Conservation (phyloP, 2,113 vertebrate species). For the Notarius lentiginosus region DNA sequence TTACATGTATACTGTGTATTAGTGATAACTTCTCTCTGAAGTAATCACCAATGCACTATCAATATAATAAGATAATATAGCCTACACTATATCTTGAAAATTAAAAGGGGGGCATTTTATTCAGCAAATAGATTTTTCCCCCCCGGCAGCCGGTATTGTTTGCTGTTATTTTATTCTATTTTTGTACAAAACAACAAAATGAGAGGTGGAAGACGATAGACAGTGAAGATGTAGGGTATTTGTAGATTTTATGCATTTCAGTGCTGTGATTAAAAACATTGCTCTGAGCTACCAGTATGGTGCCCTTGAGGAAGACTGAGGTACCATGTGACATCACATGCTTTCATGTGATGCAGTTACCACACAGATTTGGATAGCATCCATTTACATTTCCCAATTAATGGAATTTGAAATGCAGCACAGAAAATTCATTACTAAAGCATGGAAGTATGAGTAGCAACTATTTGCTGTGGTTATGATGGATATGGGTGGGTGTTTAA, state of each 20-base stretch:
- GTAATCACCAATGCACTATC: too few species aligned
- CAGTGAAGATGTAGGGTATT: not conserved
- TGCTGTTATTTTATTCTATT: not conserved
- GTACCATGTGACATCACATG: conserved; percentile 78
- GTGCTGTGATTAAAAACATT: conserved; percentile 5
- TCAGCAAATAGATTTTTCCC: too few species aligned
- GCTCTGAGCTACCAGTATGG: conserved; percentile 46
- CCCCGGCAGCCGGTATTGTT: not conserved
- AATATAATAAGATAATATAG: too few species aligned
- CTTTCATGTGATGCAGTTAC: conserved; percentile 79
- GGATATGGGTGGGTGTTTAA: not conserved
- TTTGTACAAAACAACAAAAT: not conserved
- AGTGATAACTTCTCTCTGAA: too few species aligned
- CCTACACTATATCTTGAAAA: too few species aligned
- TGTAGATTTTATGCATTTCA: not conserved
- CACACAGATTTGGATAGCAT: conserved; percentile 72
- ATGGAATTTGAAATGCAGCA: conserved; percentile 71
- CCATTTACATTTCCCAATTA: conserved; percentile 74
- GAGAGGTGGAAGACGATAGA: too few species aligned
- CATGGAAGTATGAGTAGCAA: conserved; percentile 59
- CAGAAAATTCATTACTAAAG: conserved; percentile 65
- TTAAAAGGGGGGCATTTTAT: not conserved
- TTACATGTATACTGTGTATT: too few species aligned
- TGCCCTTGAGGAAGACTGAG: conserved; percentile 54
- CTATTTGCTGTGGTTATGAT: conserved; percentile 53